Evolutionary conservation across 2,888 invertebrate genomes (phyloP).

Genomic region (Ischnura elegans): DNA sequence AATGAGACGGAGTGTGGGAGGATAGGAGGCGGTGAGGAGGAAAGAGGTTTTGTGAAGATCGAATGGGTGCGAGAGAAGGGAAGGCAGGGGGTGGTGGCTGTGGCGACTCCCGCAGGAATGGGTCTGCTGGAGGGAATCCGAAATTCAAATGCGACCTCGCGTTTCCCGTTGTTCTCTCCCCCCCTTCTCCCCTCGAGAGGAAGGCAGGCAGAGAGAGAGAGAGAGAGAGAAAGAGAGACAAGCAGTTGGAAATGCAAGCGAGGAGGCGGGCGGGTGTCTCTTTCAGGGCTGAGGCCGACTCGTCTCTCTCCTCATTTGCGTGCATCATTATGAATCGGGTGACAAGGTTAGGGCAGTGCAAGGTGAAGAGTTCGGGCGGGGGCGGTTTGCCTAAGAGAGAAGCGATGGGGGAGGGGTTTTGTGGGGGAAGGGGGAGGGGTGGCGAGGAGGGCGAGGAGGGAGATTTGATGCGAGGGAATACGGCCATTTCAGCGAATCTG

Average conservation of each 20-base stretch:
- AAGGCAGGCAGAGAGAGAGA: not conserved
- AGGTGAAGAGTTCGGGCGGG: conserved; percentile 45
- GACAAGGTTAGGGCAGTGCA: conserved; percentile 61
- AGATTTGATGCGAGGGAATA: not conserved
- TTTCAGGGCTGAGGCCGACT: not conserved
- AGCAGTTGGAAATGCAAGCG: not conserved
- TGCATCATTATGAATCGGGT: conserved; percentile 62
- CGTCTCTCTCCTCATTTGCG: conserved; percentile 50
- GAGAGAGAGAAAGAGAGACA: not conserved
- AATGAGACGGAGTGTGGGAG: not conserved
- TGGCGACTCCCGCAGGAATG: conserved; percentile 35
- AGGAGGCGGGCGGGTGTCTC: not conserved
- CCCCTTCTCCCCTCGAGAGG: not conserved
- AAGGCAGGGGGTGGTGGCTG: not conserved
- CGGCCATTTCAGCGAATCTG: not conserved
- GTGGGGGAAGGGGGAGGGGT: not conserved
- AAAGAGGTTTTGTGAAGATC: not conserved
- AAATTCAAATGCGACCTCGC: conserved; percentile 66
- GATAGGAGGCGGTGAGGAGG: conserved; percentile 18
- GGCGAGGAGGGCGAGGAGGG: not conserved
- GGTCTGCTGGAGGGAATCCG: conserved; percentile 38
- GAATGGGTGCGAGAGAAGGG: not conserved
- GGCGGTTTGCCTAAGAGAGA: not conserved
- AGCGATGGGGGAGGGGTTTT: too few relatives aligned
- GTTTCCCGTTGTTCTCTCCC: conserved; percentile 52